Evolutionary conservation across 2,797 vertebrate species (phyloP), one percentile per base, ranked within the genome.

Genomic region (Lemur catta): DNA sequence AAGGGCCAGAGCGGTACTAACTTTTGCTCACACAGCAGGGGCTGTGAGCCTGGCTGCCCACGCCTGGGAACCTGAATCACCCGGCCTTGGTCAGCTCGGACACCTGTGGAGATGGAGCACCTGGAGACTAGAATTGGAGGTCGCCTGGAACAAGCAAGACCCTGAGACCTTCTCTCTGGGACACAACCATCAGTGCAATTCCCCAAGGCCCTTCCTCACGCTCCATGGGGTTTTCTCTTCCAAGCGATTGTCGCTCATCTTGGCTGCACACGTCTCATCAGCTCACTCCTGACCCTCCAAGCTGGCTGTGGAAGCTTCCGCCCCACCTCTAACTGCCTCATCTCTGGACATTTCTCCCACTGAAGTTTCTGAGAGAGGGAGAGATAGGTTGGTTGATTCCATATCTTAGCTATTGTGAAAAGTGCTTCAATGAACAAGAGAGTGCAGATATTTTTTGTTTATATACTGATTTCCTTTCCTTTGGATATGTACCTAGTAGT

Each of bases 221-320:
- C 43, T 14, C 12, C 18, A 1, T 2, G 0, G 3, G 24, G 30
- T 4, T 22, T 80, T 79, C 48, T 59, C 30, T 30, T 43, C 33
- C 18, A 5, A 5, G 2, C 0, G 22, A 2, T 3, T 46, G 22
- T 41, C 0, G 9, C 38, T 4, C n/a, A 1, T 9, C 50, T 28
- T 67, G 84, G 67, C 38, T 10, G 48, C 46, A 63, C 18, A 38
- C 26, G 1, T 8, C 12, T 24, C 6, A 1, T 22, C 26, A 52
- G 55, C 18, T 80, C 35, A 14, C 28, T 26, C 20, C 35, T 4
- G 43, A n/a, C 15, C 13, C 41, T 71, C 50, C 33, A 26, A 20
- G 22, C n/a, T 86, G 20, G 41, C 30, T 86, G 35, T 7, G 26
- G 7, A 74, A 61, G 20, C 17, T 67, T 75, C 57, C 24, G 6